Evolutionary conservation across 2,888 invertebrate species (phyloP).

Genomic region (Lasius platythorax): DNA sequence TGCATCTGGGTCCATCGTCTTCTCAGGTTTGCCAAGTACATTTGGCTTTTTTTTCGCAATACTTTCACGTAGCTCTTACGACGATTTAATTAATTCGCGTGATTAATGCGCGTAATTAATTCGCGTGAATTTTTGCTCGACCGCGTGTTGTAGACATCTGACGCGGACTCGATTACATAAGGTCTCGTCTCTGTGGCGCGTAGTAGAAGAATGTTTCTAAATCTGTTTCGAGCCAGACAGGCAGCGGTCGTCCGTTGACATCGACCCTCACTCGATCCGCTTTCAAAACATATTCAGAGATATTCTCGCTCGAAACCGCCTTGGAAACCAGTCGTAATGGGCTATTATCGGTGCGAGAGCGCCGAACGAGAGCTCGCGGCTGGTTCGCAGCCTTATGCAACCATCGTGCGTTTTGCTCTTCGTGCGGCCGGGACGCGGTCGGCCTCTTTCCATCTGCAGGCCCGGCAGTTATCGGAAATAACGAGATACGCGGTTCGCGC

Average conservation of each 20-base stretch:
- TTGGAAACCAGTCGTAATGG: conserved; percentile 66
- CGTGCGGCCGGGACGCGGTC: conserved; percentile 22
- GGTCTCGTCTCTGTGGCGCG: conserved; percentile 49
- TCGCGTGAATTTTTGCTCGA: not conserved
- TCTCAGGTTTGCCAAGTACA: not conserved
- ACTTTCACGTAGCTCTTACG: conserved; percentile 10
- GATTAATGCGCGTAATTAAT: not conserved
- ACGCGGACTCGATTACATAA: conserved; percentile 64
- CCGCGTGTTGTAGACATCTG: not conserved
- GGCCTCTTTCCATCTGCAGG: conserved; percentile 31
- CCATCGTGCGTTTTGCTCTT: conserved; percentile 55
- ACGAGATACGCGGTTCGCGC: conserved; percentile 44
- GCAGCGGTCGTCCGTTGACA: conserved; percentile 68
- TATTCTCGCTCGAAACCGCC: conserved; percentile 58
- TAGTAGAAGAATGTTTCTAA: conserved; percentile 71
- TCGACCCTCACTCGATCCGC: conserved; percentile 66
- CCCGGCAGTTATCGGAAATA: conserved; percentile 24
- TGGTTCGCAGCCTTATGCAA: conserved; percentile 65
- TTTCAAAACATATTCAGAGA: conserved; percentile 70
- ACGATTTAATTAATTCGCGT: conserved; percentile 7
- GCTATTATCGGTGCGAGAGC: conserved; percentile 67
- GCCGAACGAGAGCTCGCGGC: conserved; percentile 38
- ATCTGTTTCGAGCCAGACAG: conserved; percentile 66
- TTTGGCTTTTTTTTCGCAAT: not conserved
- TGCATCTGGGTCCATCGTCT: not conserved